Base-by-base conservation (phyloP, 1,140 invertebrate species). In the Drosophila nannoptera region DNA sequence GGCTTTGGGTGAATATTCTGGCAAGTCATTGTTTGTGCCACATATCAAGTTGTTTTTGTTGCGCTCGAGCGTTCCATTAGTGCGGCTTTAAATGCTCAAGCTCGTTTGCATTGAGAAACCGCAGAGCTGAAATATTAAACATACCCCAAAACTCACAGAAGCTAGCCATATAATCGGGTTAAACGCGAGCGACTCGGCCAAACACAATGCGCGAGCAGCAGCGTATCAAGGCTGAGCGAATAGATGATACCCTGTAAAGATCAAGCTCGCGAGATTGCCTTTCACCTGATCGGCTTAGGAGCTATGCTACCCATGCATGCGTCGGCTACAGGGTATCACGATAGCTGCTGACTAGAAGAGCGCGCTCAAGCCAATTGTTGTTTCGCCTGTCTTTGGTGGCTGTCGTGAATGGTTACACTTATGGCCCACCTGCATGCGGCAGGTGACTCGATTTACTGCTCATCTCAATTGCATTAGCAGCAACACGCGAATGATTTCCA, bases 21-120 rank as follows among this genome's bases (percentile, higher is more conserved):
- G 68, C 72, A 50, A 66, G 72, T 60, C 72, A 74, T 40, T 40
- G 45, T 48, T 54, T 36, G 54, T 29, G 14, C n/a, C 8, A 45
- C 33, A 69, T 52, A 66, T 77, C 61, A 52, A 72, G 73, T 74
- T 74, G 31, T 35, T 5, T 8, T 33, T 50, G 6, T 35, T 35
- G 12, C n/a, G 46, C 32, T 65, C 52, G 4, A 71, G 78, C 22
- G 22, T 72, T 77, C 22, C 69, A 71, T 60, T 67, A 67, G 69
- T 56, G 59, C 49, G 38, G 55, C 29, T 61, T 60, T 31, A 46
- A 67, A 61, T 53, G 38, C 67, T 64, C 42, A 54, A 64, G 71
- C 68, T 74, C 62, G 72, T 82, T 82, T 69, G 72, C 69, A 76
- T 62, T 77, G 61, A 60, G 31, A 68, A 70, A 66, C 42, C 42